These are phyloP conservation scores for Clunio marinus DNA, from an alignment of 2,888 invertebrate species.

Conservation along the genomic window DNA sequence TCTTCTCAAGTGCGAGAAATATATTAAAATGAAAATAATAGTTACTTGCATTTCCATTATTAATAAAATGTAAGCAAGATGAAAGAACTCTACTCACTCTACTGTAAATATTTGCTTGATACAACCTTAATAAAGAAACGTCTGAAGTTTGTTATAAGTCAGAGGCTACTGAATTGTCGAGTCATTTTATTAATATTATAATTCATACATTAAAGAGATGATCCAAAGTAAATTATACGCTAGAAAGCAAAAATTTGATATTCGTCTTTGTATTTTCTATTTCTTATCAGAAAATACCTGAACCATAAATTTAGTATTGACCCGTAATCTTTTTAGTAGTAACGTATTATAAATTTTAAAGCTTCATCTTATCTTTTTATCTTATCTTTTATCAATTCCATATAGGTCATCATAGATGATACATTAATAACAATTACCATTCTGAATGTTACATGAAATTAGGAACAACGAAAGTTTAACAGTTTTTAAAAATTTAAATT, in stretches of 20 bases:
- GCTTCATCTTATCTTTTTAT: too few species aligned
- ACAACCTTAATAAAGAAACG: neutral
- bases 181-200: neutral
- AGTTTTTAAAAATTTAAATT: too few species aligned
- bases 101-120: constrained; percentile 12
- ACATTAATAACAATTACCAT: too few species aligned
- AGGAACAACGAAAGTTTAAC: too few species aligned
- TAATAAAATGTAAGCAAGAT: too few species aligned
- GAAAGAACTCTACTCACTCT: too few species aligned
- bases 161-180: neutral
- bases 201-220: neutral
- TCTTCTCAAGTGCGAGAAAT: neutral
- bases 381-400: too few species aligned
- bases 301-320: neutral
- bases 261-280: neutral
- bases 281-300: neutral
- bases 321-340: too few species aligned
- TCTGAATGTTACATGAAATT: too few species aligned
- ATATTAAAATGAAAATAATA: neutral
- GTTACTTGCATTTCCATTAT: neutral
- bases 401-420: too few species aligned
- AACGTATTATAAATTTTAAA: too few species aligned
- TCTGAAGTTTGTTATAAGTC: neutral
- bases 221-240: neutral
- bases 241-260: neutral